phyloP scores from a whole-genome alignment of 2,888 invertebrate species.

The Drosophila borborema region DNA sequence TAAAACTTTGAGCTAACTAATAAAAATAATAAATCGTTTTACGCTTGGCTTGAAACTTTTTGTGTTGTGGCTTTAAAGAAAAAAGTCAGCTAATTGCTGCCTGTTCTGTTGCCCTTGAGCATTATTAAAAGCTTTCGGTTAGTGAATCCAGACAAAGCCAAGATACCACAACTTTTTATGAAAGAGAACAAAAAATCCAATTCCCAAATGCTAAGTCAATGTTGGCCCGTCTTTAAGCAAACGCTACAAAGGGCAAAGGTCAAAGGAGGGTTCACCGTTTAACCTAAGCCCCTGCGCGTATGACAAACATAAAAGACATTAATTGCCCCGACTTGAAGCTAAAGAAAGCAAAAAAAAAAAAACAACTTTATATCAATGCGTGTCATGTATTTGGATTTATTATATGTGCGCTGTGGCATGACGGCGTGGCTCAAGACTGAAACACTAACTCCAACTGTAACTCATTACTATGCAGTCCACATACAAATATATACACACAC shows the following conservation, averaged over 20 bases:
- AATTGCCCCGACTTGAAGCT: conserved; percentile 60
- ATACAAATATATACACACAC: conserved; percentile 26
- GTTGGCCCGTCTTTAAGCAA: conserved; percentile 27
- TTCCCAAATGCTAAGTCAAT: conserved; percentile 56
- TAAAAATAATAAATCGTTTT: conserved; percentile 72
- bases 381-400: conserved; percentile 43
- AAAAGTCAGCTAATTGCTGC: conserved; percentile 37
- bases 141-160: conserved; percentile 25
- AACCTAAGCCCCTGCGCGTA: conserved; percentile 44
- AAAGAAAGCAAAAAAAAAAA: conserved; percentile 31
- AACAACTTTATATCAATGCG: conserved; percentile 50
- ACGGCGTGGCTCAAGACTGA: conserved; percentile 31
- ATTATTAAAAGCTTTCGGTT: conserved; percentile 31
- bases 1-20: conserved; percentile 63
- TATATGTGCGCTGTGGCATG: conserved; percentile 40
- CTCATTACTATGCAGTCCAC: conserved; percentile 78
- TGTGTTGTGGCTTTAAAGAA: conserved; percentile 34
- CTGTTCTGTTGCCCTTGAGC: conserved; percentile 15
- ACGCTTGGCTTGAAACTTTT: conserved; percentile 51
- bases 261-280: conserved; percentile 40
- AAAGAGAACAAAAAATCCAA: conserved; percentile 8
- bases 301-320: conserved; percentile 72
- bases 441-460: conserved; percentile 44
- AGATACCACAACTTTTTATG: conserved; percentile 8
- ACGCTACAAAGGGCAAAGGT: conserved; percentile 42